A percentile compares a stretch with the other conserved stretches of the same genome.
Conservation (phyloP, 2,888 invertebrate species). For the Microctonus brassicae region DNA sequence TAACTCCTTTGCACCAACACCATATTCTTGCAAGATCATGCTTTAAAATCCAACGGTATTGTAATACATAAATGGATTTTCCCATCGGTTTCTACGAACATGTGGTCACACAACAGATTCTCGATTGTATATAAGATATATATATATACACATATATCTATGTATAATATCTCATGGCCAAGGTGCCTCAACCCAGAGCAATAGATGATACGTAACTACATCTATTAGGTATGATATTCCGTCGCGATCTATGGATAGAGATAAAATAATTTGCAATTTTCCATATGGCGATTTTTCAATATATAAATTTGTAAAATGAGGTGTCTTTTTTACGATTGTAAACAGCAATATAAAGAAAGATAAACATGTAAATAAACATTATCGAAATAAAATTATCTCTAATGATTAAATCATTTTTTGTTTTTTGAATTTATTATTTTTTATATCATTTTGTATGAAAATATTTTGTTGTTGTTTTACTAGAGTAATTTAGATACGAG, state of each 20-base stretch:
- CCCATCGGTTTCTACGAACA: constrained; percentile 25
- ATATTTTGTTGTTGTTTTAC: background rate
- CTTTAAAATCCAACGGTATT: constrained; percentile 60
- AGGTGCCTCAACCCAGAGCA: constrained; percentile 22
- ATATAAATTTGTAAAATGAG: background rate
- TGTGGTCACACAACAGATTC: background rate
- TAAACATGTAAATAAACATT: too few species aligned
- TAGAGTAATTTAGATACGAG: background rate
- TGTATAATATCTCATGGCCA: background rate
- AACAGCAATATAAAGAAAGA: background rate
- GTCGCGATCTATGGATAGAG: constrained; percentile 16
- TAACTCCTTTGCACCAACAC: background rate
- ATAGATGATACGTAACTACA: constrained; percentile 24
- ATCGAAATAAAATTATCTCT: too few species aligned
- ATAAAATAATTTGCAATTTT: constrained; percentile 23
- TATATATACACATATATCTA: background rate
- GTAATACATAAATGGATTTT: constrained; percentile 32
- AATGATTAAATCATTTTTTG: too few species aligned
- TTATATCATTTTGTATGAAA: background rate
- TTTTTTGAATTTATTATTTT: background rate
- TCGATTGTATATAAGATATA: too few species aligned
- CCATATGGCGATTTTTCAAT: constrained; percentile 8
- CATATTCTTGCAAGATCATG: constrained; percentile 48
- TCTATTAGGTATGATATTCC: constrained; percentile 27
- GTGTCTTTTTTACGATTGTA: background rate